Percentiles rank a stretch among this genome's conserved stretches.
Evolutionary conservation across 1,140 invertebrate genomes (phyloP).

Genomic region (Zaprionus vittiger): DNA sequence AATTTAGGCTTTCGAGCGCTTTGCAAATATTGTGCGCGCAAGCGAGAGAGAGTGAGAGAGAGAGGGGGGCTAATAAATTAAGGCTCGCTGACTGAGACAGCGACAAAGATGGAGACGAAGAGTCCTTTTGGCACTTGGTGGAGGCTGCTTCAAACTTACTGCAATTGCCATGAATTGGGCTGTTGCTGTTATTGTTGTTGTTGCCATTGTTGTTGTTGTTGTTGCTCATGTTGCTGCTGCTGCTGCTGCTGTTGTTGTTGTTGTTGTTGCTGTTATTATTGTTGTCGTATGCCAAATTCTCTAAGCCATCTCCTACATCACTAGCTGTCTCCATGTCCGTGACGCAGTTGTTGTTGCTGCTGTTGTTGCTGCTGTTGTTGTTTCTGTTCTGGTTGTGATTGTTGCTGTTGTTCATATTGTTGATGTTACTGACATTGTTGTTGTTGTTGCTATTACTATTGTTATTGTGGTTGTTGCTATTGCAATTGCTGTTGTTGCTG

Average conservation of each 20-base stretch:
- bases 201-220: slow-evolving; percentile 27
- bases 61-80: not conserved
- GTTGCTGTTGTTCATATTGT: slow-evolving; percentile 11
- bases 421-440: slow-evolving; percentile 25
- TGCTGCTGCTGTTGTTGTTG: slow-evolving; percentile 8
- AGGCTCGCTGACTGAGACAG: not conserved
- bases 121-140: slow-evolving; percentile 34
- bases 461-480: slow-evolving; percentile 22
- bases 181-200: slow-evolving; percentile 18
- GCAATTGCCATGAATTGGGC: slow-evolving; percentile 62
- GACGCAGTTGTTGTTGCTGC: slow-evolving; percentile 5
- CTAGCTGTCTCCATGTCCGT: slow-evolving; percentile 44
- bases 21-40: slow-evolving; percentile 75
- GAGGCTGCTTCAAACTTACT: slow-evolving; percentile 52
- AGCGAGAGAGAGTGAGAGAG: not conserved
- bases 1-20: slow-evolving; percentile 56
- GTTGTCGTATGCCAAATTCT: slow-evolving; percentile 64
- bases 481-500: slow-evolving; percentile 5
- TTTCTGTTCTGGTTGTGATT: slow-evolving; percentile 30
- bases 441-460: slow-evolving; percentile 21
- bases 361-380: slow-evolving; percentile 15
- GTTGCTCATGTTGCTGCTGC: slow-evolving; percentile 35
- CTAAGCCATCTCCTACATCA: slow-evolving; percentile 46
- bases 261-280: slow-evolving; percentile 20
- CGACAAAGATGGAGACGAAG: not conserved